These are phyloP conservation scores for Cyclopterus lumpus DNA, from an alignment of 2,797 vertebrate genomes.

Conservation along the genomic window DNA sequence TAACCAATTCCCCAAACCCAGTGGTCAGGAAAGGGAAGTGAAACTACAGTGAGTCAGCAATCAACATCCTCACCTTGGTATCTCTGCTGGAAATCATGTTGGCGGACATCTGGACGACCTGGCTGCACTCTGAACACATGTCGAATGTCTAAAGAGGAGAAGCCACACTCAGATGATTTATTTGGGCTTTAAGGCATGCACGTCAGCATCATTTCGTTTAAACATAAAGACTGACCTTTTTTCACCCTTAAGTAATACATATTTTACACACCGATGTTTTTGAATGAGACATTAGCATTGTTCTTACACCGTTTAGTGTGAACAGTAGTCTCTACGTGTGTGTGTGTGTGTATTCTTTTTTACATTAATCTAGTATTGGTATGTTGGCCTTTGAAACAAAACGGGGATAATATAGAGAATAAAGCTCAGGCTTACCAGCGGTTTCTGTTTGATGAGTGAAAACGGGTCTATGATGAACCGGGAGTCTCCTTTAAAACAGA, in stretches of 20 bases:
- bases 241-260: background rate
- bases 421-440: constrained; percentile 45
- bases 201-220: background rate
- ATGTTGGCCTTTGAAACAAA: background rate
- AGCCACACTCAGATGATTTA: constrained; percentile 1
- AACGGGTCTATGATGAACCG: constrained; percentile 56
- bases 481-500: constrained; percentile 57
- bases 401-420: background rate
- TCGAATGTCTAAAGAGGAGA: constrained; percentile 56
- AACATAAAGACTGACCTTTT: background rate
- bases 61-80: constrained; percentile 63
- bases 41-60: background rate
- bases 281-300: background rate
- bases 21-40: constrained; percentile 4
- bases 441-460: constrained; percentile 20
- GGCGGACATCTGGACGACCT: constrained; percentile 68
- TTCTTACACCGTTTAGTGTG: background rate
- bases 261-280: background rate
- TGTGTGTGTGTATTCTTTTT: background rate
- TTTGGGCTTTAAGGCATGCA: background rate
- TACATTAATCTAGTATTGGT: background rate
- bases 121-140: constrained; percentile 76
- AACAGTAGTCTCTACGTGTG: background rate
- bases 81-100: constrained; percentile 75
- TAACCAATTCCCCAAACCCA: background rate